Evolutionary conservation across 2,797 vertebrate species (phyloP), one percentile per base, ranked within the genome.

Genomic region (Coluber constrictor): DNA sequence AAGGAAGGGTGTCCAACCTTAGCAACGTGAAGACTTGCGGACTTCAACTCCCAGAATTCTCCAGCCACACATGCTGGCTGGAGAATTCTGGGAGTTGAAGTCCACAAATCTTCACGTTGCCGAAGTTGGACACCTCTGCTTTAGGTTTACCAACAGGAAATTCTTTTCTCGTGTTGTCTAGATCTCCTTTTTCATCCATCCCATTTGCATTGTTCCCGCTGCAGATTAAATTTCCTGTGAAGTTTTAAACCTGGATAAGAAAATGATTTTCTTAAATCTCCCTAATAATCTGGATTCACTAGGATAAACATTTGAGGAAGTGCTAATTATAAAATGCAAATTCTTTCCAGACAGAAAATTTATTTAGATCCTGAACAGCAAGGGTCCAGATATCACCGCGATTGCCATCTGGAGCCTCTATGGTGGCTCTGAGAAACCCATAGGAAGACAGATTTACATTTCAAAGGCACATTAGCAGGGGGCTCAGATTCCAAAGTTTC

Each of bases 321-420:
- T 37, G 29, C 55, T 91, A 91, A 91, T 91, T 83, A 83, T 59
- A 47, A 90, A 83, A 59, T 91, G 90, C 90, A 91, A 83, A 91
- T 83, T 91, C 25, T 60, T 91, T 83, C 55, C 55, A 83, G 32
- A 59, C 56, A 91, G 70, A 91, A 32, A 57, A 57, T 23, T 74
- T 79, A 83, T 59, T 90, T 83, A 47, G 37, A 59, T 86, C 8
- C 55, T 57, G 27, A 91, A 47, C 32, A 91, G 16, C 90, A 91
- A n/a, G 90, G 70, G 27, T 29, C 13, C 23, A 66, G 43, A 91
- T 47, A 86, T 29, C 29, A 16, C 15, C 18, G 55, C 23, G 3
- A 15, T 91, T 91, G 57, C 90, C 56, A 83, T 83, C 70, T 90
- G 90, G 90, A 90, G 37, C 32, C 70, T 37, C 70, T 10, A 54